Conservation (phyloP, 2,888 invertebrate genomes). For the Seira musarum region DNA sequence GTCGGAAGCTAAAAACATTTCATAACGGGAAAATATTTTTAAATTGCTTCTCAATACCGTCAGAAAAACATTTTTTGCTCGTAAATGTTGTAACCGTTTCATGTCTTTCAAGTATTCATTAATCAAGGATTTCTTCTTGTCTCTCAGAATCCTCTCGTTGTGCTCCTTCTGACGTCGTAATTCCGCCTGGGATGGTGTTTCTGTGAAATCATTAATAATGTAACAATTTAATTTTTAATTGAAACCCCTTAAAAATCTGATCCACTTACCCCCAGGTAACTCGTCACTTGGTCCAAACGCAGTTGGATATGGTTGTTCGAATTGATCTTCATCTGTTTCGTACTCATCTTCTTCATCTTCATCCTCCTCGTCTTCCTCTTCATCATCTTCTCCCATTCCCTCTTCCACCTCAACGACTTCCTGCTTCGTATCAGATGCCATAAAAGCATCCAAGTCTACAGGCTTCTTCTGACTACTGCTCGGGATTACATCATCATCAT, state of each 20-base stretch:
- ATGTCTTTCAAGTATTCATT: slow-evolving; percentile 7
- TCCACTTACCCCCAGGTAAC: neutral
- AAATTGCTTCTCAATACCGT: too few species aligned
- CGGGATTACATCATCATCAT: slow-evolving; percentile 7
- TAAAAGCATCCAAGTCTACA: slow-evolving; percentile 24
- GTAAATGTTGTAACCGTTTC: slow-evolving; percentile 11
- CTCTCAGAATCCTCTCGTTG: neutral
- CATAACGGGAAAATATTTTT: too few species aligned
- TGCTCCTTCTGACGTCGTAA: neutral
- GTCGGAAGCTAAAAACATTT: neutral
- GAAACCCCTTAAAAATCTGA: neutral
- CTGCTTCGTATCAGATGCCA: neutral
- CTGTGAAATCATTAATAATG: too few species aligned
- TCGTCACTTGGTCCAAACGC: neutral
- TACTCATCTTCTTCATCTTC: slow-evolving; percentile 27
- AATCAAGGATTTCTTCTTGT: slow-evolving; percentile 27
- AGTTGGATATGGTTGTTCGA: too few species aligned
- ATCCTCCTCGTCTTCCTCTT: neutral
- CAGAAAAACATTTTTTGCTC: slow-evolving; percentile 21
- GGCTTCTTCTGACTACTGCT: too few species aligned
- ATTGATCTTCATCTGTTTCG: slow-evolving; percentile 2
- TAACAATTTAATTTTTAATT: neutral
- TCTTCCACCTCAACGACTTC: slow-evolving; percentile 17
- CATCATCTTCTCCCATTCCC: neutral
- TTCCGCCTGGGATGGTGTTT: slow-evolving; percentile 12